Conservation (phyloP, 2,888 invertebrate genomes). For the Ganaspis brasiliensis region DNA sequence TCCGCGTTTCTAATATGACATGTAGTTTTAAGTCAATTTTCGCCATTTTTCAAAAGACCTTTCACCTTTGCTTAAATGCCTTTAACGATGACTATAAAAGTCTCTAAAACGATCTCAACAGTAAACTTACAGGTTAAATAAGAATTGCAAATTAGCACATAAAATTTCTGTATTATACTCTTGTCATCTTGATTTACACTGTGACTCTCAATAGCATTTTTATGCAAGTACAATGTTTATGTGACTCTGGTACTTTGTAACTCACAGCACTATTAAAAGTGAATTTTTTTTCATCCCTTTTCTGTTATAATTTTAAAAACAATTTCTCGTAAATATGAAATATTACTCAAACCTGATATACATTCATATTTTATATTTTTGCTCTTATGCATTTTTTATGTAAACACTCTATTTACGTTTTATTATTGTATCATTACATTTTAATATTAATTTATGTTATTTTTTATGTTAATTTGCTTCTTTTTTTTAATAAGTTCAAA, state of each 20-base stretch:
- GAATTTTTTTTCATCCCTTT: no score
- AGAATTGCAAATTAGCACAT: conserved; percentile 40
- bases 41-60: conserved; percentile 26
- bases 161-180: conserved; percentile 20
- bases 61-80: neutral
- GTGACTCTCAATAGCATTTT: conserved; percentile 2
- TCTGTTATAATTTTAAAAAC: no score
- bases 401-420: no score
- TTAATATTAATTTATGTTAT: no score
- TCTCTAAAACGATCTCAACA: conserved; percentile 24
- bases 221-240: neutral
- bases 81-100: conserved; percentile 30
- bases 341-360: no score
- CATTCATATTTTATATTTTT: no score
- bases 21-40: neutral
- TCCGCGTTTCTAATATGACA: neutral
- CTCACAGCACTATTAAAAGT: neutral
- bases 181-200: conserved; percentile 37
- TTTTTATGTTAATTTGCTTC: no score
- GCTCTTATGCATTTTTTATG: no score
- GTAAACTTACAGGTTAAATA: conserved; percentile 23
- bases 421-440: no score
- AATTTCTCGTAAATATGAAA: no score
- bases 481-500: no score
- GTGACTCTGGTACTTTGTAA: neutral